phyloP scores from a whole-genome alignment of 2,113 vertebrate species.

The Oceanites oceanicus region DNA sequence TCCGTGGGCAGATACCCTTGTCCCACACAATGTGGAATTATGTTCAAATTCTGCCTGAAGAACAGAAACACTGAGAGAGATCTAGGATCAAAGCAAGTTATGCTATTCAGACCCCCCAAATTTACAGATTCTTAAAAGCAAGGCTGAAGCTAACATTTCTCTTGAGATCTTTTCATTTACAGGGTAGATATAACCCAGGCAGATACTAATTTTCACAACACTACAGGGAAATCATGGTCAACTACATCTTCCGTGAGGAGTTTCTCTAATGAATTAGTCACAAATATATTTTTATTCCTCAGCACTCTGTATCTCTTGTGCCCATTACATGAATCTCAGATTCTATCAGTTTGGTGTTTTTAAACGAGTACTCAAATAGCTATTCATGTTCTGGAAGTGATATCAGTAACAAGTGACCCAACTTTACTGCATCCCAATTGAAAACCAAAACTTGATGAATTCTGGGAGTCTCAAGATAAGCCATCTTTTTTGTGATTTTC shows the following conservation, averaged over 20 bases:
- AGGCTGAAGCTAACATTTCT: background rate
- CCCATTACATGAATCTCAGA: background rate
- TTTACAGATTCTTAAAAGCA: background rate
- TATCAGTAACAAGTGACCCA: background rate
- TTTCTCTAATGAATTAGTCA: constrained; percentile 19
- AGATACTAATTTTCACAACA: constrained; percentile 15
- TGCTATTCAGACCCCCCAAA: background rate
- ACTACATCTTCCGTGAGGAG: background rate
- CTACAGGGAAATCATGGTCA: constrained; percentile 24
- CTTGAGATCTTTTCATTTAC: background rate
- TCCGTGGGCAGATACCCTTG: background rate
- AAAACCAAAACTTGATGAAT: background rate
- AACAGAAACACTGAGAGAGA: background rate
- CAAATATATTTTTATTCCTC: background rate
- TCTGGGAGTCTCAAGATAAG: background rate
- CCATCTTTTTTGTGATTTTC: background rate
- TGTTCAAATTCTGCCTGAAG: background rate
- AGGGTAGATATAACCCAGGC: background rate
- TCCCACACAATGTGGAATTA: background rate
- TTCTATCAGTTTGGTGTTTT: background rate
- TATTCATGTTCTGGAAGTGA: background rate
- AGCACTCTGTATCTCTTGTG: background rate
- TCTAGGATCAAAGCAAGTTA: background rate
- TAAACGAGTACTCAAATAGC: background rate
- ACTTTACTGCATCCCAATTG: background rate